Evolutionary conservation across 2,888 invertebrate genomes (phyloP).

Genomic region (Phyto melanocephala): DNA sequence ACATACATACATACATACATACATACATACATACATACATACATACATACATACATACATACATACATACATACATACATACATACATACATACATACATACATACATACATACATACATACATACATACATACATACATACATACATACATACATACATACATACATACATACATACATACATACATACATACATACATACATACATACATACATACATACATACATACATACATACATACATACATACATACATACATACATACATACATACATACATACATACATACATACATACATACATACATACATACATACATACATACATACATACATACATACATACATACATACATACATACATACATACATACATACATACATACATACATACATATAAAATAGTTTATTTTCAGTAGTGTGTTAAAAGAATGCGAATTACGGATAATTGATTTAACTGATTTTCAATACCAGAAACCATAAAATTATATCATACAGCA

Average conservation of each 20-base stretch:
- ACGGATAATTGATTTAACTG: no score
- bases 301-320: neutral
- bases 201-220: constrained; percentile 8
- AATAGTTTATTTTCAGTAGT: no score
- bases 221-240: constrained; percentile 8
- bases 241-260: neutral
- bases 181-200: constrained; percentile 5
- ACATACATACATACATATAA: no score
- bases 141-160: neutral
- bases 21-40: neutral
- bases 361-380: no score
- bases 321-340: constrained; percentile 6
- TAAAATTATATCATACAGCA: no score
- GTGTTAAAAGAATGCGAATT: no score
- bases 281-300: constrained; percentile 9
- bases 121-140: neutral
- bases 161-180: constrained; percentile 1
- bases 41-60: neutral
- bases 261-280: neutral
- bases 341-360: neutral
- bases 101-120: neutral
- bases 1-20: neutral
- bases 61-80: neutral
- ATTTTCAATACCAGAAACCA: no score
- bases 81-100: neutral